These are phyloP conservation scores for Helicoverpa assulta DNA, from an alignment of 2,888 invertebrate species.

Conservation along the genomic window DNA sequence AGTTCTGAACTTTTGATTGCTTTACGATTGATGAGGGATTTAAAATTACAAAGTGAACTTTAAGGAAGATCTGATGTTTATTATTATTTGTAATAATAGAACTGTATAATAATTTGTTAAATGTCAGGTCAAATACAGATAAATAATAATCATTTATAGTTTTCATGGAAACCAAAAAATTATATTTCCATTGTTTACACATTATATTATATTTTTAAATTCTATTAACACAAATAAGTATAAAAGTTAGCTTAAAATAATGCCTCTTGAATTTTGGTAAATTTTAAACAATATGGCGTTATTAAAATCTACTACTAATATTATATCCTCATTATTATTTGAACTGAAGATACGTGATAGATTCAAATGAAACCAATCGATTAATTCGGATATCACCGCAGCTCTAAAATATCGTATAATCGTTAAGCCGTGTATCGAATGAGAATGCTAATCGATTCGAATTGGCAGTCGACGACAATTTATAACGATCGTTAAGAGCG, in stretches of 20 bases:
- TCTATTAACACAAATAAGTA: too few species aligned
- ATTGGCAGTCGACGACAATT: constrained; percentile 31
- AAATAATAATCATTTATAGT: too few species aligned
- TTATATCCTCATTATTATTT: constrained; percentile 24
- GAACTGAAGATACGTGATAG: neutral
- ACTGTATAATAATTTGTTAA: too few species aligned
- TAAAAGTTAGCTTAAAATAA: too few species aligned
- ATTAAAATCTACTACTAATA: constrained; percentile 9
- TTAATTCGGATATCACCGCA: constrained; percentile 35
- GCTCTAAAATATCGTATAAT: constrained; percentile 41
- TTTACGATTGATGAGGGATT: constrained; percentile 41
- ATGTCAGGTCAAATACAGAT: too few species aligned
- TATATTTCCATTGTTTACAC: too few species aligned
- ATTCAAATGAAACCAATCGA: constrained; percentile 29
- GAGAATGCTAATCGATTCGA: constrained; percentile 43
- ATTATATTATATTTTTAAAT: too few species aligned
- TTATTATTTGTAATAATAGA: too few species aligned
- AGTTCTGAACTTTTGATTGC: constrained; percentile 43
- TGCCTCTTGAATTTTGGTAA: neutral
- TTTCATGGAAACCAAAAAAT: too few species aligned
- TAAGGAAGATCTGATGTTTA: too few species aligned
- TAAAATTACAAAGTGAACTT: constrained; percentile 11
- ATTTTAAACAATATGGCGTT: neutral
- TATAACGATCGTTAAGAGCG: constrained; percentile 36
- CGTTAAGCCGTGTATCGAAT: constrained; percentile 42